Base-by-base conservation (phyloP, 1,140 invertebrate genomes). In the Harlomillsia oculata region DNA sequence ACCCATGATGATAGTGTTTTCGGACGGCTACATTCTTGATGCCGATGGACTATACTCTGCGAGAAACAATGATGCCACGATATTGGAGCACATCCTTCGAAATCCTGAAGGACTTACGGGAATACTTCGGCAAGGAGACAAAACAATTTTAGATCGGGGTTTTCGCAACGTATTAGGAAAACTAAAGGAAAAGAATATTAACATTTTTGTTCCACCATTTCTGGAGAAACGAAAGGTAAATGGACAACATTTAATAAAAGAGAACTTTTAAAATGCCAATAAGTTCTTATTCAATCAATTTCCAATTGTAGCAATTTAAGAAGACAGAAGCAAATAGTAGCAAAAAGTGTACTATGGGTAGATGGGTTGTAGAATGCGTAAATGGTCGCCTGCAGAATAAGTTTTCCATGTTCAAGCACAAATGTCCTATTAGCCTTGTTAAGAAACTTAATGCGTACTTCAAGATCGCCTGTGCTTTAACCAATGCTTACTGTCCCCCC, bases 251-350 rank as follows among this genome's bases (percentile, higher is more conserved):
- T 6, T 9, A 20, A 44, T 13, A 37, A 18, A 21, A 18, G 34
- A 20, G n/a, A 26, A 18, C 9, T 37, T 28, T 29, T 28, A 16
- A 11, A 21, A 23, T 4, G 6, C 18, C 9, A 28, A 8, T 11
- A 8, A 23, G 9, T 28, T 45, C 20, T 8, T 13, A 9, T 8
- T 6, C 16, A 45, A 25, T 25, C 9, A 16, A 8, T 64, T 9
- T 70, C 69, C 66, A 67, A 67, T 29, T n/a, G n/a, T n/a, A 43
- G 30, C 53, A 51, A 28, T 56, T 56, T 25, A 43, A 13, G 28
- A 23, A 20, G 2, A 29, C 5, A 14, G 30, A 50, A 23, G 53
- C 45, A 6, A 56, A 56, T 29, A 5, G 36, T 5, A 34, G 45
- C 6, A n/a, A 53, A 13, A 14, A 9, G 4, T 32, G 55, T 13